A percentile compares a stretch with the other conserved stretches of the same genome.
Evolutionary conservation across 2,113 vertebrate genomes (phyloP).

Genomic region (Lichenostomus cassidix): DNA sequence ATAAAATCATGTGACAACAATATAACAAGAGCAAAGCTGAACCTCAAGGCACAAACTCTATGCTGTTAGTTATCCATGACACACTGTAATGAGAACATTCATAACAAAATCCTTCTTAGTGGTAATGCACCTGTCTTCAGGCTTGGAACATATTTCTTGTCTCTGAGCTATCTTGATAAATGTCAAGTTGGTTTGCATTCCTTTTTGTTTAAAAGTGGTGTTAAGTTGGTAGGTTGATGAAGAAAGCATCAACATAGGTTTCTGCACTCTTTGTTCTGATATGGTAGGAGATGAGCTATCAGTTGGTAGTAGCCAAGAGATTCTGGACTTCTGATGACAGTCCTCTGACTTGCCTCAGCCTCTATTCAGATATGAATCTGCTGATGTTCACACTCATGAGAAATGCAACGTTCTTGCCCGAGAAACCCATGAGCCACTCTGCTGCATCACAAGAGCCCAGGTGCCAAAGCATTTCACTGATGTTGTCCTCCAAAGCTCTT

Average conservation of each 20-base stretch:
- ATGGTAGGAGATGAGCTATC: not conserved
- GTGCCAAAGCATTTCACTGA: not conserved
- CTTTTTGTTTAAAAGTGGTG: not conserved
- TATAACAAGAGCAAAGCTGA: slow-evolving; percentile 23
- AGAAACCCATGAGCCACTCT: not conserved
- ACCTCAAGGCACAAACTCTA: slow-evolving; percentile 36
- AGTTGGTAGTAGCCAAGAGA: not conserved
- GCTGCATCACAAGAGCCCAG: not conserved
- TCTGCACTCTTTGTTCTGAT: not conserved
- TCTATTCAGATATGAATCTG: not conserved
- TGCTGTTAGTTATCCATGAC: slow-evolving; percentile 46
- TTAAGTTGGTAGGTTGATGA: not conserved
- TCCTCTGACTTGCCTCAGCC: not conserved
- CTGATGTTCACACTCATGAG: not conserved
- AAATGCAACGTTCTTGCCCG: accelerated
- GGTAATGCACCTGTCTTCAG: slow-evolving; percentile 49
- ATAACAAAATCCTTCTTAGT: slow-evolving; percentile 50
- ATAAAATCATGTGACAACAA: slow-evolving; percentile 23
- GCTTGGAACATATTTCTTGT: slow-evolving; percentile 44
- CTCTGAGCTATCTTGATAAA: slow-evolving; percentile 28
- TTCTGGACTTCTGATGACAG: not conserved
- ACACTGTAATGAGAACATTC: slow-evolving; percentile 47
- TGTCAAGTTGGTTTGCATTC: not conserved
- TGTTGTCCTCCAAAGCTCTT: not conserved
- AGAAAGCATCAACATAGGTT: not conserved